These are phyloP conservation scores for Isichthys henryi DNA, from an alignment of 2,113 vertebrate species.

Conservation along the genomic window DNA sequence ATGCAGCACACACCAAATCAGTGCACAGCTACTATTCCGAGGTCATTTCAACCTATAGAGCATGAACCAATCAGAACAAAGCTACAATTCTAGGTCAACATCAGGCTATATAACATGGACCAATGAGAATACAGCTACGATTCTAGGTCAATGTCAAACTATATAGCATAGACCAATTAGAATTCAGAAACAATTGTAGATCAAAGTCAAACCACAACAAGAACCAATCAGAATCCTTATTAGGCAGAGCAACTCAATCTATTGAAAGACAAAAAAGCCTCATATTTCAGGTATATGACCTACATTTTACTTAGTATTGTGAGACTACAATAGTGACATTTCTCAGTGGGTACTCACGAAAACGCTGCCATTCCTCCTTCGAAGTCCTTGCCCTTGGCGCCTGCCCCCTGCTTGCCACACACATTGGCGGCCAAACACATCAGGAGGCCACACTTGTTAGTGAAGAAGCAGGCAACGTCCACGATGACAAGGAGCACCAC, in stretches of 20 bases:
- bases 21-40: background rate
- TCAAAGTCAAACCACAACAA: background rate
- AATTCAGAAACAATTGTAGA: background rate
- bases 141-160: background rate
- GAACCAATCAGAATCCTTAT: background rate
- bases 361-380: conserved; percentile 90
- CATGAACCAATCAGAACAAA: background rate
- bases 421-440: conserved; percentile 87
- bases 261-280: background rate
- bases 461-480: conserved; percentile 93
- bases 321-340: background rate
- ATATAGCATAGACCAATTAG: background rate
- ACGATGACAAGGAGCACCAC: conserved; percentile 84
- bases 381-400: conserved; percentile 84
- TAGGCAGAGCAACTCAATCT: background rate
- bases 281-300: background rate
- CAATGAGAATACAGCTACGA: background rate
- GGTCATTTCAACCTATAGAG: background rate
- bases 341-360: conserved; percentile 70
- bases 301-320: background rate
- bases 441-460: conserved; percentile 95
- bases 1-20: background rate
- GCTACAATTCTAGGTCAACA: background rate
- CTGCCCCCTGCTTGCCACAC: conserved; percentile 79
- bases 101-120: background rate